Percentiles rank a stretch among this genome's conserved stretches.
Evolutionary conservation across 1,140 invertebrate species (phyloP).

Genomic region (Macrobrachium rosenbergii): DNA sequence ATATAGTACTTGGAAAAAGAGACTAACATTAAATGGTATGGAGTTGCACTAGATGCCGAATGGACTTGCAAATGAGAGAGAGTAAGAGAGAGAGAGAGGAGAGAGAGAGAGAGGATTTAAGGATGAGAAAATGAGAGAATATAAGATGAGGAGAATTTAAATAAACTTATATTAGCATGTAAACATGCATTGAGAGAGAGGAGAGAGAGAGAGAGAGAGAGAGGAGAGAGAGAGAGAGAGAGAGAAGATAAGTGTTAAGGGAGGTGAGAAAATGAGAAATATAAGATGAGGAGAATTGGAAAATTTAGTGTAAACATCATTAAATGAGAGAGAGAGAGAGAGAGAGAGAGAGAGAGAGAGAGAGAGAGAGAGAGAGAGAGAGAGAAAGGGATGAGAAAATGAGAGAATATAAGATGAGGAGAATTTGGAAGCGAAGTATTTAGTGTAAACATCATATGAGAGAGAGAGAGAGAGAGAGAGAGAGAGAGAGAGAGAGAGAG

Average conservation of each 20-base stretch:
- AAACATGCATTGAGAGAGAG: no score
- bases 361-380: neutral
- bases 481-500: no score
- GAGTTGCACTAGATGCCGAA: no score
- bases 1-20: no score
- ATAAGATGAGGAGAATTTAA: neutral
- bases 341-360: neutral
- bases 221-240: neutral
- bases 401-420: no score
- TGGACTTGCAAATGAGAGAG: neutral
- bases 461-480: no score
- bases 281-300: neutral
- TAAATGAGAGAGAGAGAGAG: neutral
- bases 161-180: no score
- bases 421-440: no score
- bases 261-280: neutral
- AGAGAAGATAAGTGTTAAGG: neutral
- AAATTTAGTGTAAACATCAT: no score
- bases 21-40: no score
- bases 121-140: neutral
- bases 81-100: neutral
- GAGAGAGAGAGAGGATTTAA: neutral
- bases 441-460: no score
- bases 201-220: neutral
- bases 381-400: neutral